Conservation (phyloP, 30 jellyfish, hydroid and myxozoan genomes). For the Aurelia aurita complex sp. Pacific region DNA sequence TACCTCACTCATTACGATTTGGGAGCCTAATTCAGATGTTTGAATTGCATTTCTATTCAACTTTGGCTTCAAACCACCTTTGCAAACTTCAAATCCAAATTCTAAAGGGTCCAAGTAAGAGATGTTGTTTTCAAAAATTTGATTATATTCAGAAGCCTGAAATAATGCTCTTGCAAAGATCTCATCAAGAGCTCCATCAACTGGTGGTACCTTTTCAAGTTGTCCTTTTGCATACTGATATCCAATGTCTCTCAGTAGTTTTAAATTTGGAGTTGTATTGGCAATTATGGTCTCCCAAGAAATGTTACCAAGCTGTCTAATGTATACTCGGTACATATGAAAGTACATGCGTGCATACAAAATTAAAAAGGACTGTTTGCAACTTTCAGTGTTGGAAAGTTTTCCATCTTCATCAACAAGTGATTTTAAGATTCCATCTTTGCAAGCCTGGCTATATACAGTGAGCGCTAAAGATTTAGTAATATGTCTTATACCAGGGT, state of each 20-base stretch:
- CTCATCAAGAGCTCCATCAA: too few species aligned
- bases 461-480: conserved; percentile 22
- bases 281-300: conserved; percentile 25
- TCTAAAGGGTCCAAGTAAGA: too few species aligned
- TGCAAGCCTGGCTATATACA: conserved; percentile 25
- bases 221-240: not conserved
- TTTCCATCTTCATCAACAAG: conserved; percentile 15
- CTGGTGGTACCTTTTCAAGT: too few species aligned
- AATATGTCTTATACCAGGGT: conserved; percentile 34
- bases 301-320: conserved; percentile 10
- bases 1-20: too few species aligned
- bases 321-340: conserved; percentile 38
- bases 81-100: too few species aligned
- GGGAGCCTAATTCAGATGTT: too few species aligned
- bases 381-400: not conserved
- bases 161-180: too few species aligned
- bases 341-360: conserved; percentile 36
- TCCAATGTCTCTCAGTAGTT: conserved; percentile 46
- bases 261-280: conserved; percentile 14
- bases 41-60: too few species aligned
- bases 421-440: not conserved
- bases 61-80: too few species aligned
- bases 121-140: too few species aligned
- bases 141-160: too few species aligned
- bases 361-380: not conserved